Base-by-base conservation (phyloP, 2,113 vertebrate genomes). In the Atherinomorus stipes region DNA sequence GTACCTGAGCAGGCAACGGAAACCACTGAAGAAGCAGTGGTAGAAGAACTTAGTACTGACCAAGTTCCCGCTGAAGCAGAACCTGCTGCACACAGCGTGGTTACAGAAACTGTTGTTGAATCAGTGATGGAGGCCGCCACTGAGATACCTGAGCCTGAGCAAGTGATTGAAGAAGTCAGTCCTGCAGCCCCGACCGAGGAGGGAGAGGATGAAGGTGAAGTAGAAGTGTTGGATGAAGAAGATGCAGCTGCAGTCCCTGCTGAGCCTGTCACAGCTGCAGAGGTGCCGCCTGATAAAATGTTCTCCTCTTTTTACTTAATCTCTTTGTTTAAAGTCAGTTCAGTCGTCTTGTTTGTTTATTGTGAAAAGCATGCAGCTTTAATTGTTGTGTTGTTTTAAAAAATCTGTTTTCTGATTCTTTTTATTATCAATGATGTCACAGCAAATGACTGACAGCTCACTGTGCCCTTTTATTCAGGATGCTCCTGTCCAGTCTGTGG, bases 261-360 rank as follows among this genome's bases (percentile, higher is more conserved):
- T 9, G 77, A 81, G 57, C 19, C 74, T 5, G 25, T 66, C 26
- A 22, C 76, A 12, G 13, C 64, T n/a, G 23, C 61, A 83, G 69
- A 89, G 89, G 90, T 89, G 80, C 74, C 1, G 8, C 58, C 12
- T 25, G 3, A 64, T 22, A 11, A 64, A 62, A 63, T 9, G 44
- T 0, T 44, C 12, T 12, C 38, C 16, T 71, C 18, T 45, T 42
- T 11, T 38, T 7, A 57, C 26, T 23, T 74, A 19, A 11, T 18
- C 54, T 54, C 49, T 31, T 1, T 18, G n/a, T 28, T 28, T 7
- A 7, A 57, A 15, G 31, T 11, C 4, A 16, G 3, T 16, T 71
- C 6, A 23, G 7, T 19, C 28, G 44, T 65, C 13, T 26, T 22
- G 52, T 57, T 60, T 26, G 11, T 51, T 47, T 47, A 7, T n/a